Conservation (phyloP, 1,140 invertebrate genomes). For the Drosophila melanogaster region DNA sequence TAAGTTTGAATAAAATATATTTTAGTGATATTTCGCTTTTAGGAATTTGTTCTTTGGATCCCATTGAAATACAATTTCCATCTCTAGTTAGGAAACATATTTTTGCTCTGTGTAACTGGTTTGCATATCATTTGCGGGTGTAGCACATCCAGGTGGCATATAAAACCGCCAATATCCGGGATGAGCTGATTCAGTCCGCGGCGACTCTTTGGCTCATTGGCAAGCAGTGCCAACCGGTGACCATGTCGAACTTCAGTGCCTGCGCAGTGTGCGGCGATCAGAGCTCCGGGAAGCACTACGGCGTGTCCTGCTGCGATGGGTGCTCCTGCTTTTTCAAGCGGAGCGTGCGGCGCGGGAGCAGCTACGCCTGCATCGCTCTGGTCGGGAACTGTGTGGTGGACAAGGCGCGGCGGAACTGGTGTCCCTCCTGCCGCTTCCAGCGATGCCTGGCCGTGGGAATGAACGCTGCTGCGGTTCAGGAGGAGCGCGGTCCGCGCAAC, state of each 20-base stretch:
- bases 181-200: constrained; percentile 15
- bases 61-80: too few species aligned
- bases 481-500: constrained; percentile 90
- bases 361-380: constrained; percentile 91
- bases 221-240: not conserved
- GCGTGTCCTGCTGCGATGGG: constrained; percentile 94
- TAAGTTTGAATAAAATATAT: too few species aligned
- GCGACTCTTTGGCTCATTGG: constrained; percentile 2
- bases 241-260: constrained; percentile 53
- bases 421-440: constrained; percentile 92
- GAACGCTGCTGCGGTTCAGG: constrained; percentile 92
- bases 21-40: too few species aligned
- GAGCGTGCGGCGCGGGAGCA: constrained; percentile 89
- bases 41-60: too few species aligned
- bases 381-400: constrained; percentile 91
- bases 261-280: constrained; percentile 94
- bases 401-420: constrained; percentile 94
- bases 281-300: constrained; percentile 95
- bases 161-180: constrained; percentile 59
- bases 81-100: not conserved
- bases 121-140: constrained; percentile 79
- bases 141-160: constrained; percentile 27
- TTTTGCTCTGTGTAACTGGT: constrained; percentile 43
- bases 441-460: constrained; percentile 92
- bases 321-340: constrained; percentile 96